A percentile compares a stretch with the other conserved stretches of the same genome.
Evolutionary conservation across 1,140 invertebrate genomes (phyloP).

Genomic region (Nasonia giraulti): DNA sequence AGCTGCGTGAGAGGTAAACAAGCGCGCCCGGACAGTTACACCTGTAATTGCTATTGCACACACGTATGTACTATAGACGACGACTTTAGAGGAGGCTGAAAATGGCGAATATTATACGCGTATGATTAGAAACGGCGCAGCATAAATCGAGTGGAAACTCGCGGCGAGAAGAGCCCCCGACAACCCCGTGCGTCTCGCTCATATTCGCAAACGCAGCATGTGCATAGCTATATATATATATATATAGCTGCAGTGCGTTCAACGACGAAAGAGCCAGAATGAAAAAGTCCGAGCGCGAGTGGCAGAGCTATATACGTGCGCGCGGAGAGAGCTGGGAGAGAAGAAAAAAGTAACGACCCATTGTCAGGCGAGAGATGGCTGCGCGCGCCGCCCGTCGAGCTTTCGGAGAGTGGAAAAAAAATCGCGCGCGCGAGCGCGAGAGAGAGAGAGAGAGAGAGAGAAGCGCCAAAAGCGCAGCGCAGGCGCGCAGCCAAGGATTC

Average conservation of each 20-base stretch:
- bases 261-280: not conserved
- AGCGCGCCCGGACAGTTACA: not conserved
- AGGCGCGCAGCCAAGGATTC: conserved; percentile 35
- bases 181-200: too few species aligned
- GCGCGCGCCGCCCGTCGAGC: not conserved
- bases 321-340: not conserved
- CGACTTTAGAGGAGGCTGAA: not conserved
- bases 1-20: not conserved
- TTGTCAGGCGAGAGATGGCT: conserved; percentile 19
- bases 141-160: too few species aligned
- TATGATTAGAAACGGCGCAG: too few species aligned
- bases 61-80: not conserved
- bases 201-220: too few species aligned
- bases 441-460: not conserved
- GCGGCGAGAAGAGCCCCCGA: too few species aligned
- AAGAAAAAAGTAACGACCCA: conserved; percentile 37
- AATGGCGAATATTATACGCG: not conserved
- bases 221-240: too few species aligned
- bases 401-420: conserved; percentile 33
- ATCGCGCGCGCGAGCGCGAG: too few species aligned
- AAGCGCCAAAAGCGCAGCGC: conserved; percentile 46
- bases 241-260: too few species aligned
- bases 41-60: conserved; percentile 14
- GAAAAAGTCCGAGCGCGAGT: not conserved
- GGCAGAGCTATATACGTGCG: not conserved